Conservation (phyloP, 2,797 vertebrate species). For the Rallus crepitans region DNA sequence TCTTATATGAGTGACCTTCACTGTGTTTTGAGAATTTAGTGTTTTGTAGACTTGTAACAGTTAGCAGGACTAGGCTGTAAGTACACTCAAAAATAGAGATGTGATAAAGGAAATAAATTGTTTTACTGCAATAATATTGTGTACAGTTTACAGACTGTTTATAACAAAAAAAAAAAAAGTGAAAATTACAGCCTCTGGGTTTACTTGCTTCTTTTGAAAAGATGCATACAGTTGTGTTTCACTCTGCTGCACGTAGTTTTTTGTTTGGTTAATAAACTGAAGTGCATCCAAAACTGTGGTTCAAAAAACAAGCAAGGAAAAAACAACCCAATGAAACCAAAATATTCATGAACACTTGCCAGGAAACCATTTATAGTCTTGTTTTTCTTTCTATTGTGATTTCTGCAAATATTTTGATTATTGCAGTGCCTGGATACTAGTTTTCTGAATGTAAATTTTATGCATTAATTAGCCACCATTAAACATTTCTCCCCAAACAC, state of each 20-base stretch:
- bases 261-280: neutral
- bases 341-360: neutral
- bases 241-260: neutral
- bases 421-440: neutral
- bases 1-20: neutral
- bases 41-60: neutral
- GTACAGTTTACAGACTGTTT: neutral
- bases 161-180: neutral
- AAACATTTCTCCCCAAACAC: conserved; percentile 11
- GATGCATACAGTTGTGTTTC: neutral
- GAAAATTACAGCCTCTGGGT: neutral
- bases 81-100: neutral
- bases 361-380: neutral
- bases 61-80: neutral
- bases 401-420: conserved; percentile 57
- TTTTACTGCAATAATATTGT: neutral
- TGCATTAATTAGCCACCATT: conserved; percentile 35
- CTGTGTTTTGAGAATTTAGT: neutral
- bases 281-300: neutral
- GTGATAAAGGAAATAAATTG: neutral
- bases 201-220: neutral
- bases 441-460: conserved; percentile 30
- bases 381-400: neutral
- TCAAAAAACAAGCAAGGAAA: neutral
- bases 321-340: neutral